phyloP scores from a whole-genome alignment of 53 echinoderm and acorn worm species.

The Stichopus horrens region DNA sequence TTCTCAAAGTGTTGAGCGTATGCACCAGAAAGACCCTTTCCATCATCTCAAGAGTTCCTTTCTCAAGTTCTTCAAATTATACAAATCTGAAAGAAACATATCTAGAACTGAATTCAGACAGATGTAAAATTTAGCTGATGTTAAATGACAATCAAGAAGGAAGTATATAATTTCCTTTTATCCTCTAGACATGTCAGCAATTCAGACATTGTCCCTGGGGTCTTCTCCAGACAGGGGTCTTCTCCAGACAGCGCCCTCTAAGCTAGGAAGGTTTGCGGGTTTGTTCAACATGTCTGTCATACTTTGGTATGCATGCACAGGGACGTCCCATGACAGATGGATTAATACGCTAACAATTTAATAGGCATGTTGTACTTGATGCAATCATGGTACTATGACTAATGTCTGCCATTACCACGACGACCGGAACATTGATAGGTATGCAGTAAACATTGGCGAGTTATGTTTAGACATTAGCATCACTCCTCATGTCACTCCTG shows the following conservation, averaged over 20 bases:
- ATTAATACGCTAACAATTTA: conserved; percentile 39
- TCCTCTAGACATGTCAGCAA: not conserved
- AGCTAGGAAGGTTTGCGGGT: not conserved
- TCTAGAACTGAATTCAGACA: too few relatives aligned
- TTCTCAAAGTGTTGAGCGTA: too few relatives aligned
- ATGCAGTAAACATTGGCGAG: conserved; percentile 28
- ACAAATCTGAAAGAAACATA: too few relatives aligned
- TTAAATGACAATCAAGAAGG: not conserved
- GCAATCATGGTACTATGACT: conserved; percentile 20
- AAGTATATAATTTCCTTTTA: not conserved
- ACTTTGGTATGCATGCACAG: not conserved
- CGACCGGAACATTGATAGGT: conserved; percentile 15
- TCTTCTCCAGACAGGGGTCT: not conserved
- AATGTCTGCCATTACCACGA: conserved; percentile 30
- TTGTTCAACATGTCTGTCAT: conserved; percentile 21
- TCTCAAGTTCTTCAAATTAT: too few relatives aligned
- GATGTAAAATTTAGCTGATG: too few relatives aligned
- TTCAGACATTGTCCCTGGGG: not conserved
- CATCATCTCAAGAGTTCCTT: too few relatives aligned
- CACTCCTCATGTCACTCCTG: not conserved
- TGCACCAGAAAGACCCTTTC: too few relatives aligned
- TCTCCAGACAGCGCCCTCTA: conserved; percentile 15
- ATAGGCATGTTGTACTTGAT: conserved; percentile 5
- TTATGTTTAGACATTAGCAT: conserved; percentile 12
- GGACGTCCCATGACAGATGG: conserved; percentile 37